phyloP scores from a whole-genome alignment of 1,140 invertebrate genomes.

The Rhopalosiphum maidis region DNA sequence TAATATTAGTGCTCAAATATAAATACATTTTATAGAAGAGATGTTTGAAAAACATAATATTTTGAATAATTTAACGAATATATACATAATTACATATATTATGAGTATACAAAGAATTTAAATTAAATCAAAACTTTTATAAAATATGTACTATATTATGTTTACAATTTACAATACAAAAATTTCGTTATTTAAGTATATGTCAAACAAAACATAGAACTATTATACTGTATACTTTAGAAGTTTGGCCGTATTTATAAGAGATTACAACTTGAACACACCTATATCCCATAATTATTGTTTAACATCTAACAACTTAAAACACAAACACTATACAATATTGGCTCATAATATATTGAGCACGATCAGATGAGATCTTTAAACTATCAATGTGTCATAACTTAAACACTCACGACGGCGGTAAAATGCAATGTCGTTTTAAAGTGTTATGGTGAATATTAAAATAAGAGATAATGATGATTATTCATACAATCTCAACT shows the following conservation, averaged over 20 bases:
- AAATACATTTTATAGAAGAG: not conserved
- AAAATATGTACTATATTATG: not conserved
- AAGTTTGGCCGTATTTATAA: not conserved
- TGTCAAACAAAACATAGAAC: not conserved
- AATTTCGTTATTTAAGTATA: not conserved
- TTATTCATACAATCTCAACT: not conserved
- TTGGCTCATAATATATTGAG: not conserved
- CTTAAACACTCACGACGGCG: not conserved
- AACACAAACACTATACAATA: conserved; percentile 13
- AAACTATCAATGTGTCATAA: not conserved
- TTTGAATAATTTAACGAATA: not conserved
- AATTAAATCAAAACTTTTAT: not conserved
- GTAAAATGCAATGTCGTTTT: not conserved
- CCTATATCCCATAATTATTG: not conserved
- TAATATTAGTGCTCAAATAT: conserved; percentile 26
- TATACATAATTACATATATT: not conserved
- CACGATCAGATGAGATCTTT: not conserved
- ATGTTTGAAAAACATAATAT: too few relatives aligned
- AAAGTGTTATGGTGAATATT: not conserved
- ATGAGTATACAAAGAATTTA: not conserved
- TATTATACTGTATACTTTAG: not conserved
- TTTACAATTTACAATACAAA: not conserved
- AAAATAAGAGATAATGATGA: not conserved
- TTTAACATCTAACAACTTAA: not conserved
- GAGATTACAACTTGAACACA: not conserved